Conservation (phyloP, 2,797 vertebrate genomes). For the Mastacembelus armatus region DNA sequence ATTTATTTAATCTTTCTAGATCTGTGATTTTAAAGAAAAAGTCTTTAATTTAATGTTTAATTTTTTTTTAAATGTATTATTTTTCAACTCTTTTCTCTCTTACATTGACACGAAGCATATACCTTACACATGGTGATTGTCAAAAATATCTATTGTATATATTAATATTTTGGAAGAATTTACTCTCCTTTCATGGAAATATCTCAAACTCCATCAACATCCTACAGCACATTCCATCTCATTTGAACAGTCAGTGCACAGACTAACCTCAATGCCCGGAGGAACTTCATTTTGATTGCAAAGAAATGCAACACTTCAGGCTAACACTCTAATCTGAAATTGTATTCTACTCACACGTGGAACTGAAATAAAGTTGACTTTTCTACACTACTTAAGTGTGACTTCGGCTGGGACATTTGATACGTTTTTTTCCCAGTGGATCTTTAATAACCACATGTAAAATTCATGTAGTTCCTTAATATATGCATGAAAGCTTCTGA, state of each 20-base stretch:
- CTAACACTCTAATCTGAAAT: conserved; percentile 60
- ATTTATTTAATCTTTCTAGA: conserved; percentile 13
- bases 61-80: too few species aligned
- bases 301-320: conserved; percentile 71
- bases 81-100: too few species aligned
- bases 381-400: conserved; percentile 17
- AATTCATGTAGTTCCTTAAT: conserved; percentile 22
- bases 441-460: conserved; percentile 26
- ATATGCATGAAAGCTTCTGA: conserved; percentile 16
- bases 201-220: conserved; percentile 66
- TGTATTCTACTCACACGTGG: conserved; percentile 71
- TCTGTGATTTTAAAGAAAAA: too few species aligned
- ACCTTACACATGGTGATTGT: conserved; percentile 5
- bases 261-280: conserved; percentile 73
- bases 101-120: conserved; percentile 13
- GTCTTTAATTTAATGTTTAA: too few species aligned
- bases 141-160: conserved; percentile 15
- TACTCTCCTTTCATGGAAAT: conserved; percentile 62
- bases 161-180: conserved; percentile 45
- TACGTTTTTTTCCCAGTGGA: conserved; percentile 10
- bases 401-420: conserved; percentile 45
- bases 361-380: conserved; percentile 51
- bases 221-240: conserved; percentile 65
- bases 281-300: conserved; percentile 71
- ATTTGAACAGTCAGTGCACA: conserved; percentile 62